Evolutionary conservation across 1,140 invertebrate genomes (phyloP).

Genomic region (Cydia fagiglandana): DNA sequence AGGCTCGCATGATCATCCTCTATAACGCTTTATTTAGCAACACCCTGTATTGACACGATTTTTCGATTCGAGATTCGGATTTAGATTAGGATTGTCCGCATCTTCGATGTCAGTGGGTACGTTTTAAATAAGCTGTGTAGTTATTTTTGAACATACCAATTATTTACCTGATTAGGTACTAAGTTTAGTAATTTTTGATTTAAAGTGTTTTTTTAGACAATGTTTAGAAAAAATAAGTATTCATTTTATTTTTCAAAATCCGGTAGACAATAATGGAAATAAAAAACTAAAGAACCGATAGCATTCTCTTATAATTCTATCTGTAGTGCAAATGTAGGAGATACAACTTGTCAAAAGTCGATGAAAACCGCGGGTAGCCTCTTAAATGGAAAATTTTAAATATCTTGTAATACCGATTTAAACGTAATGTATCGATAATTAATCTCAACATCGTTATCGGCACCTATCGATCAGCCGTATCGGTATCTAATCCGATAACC

Average conservation of each 20-base stretch:
- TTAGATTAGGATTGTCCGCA: background rate
- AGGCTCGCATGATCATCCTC: constrained; percentile 15
- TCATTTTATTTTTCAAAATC: too few species aligned
- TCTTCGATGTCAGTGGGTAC: background rate
- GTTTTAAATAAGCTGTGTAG: background rate
- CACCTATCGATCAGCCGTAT: constrained; percentile 23
- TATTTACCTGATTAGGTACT: too few species aligned
- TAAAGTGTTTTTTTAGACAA: too few species aligned
- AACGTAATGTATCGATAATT: constrained; percentile 18
- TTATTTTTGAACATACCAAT: too few species aligned
- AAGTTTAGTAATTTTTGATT: too few species aligned
- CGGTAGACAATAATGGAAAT: too few species aligned
- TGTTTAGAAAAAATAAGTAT: too few species aligned
- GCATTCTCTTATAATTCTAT: too few species aligned
- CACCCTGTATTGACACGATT: constrained; percentile 12
- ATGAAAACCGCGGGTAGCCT: too few species aligned
- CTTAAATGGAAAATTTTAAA: constrained; percentile 11
- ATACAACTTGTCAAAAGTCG: too few species aligned
- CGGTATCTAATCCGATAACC: constrained; percentile 15
- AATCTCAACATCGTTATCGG: background rate
- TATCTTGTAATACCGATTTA: constrained; percentile 8
- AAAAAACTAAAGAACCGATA: too few species aligned
- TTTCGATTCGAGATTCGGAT: constrained; percentile 11
- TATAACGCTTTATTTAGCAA: constrained; percentile 14
- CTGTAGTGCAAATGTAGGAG: too few species aligned